Evolutionary conservation across 2,888 invertebrate species (phyloP), one percentile per base, ranked within the genome.

Genomic region (Dryadula phaetusa): DNA sequence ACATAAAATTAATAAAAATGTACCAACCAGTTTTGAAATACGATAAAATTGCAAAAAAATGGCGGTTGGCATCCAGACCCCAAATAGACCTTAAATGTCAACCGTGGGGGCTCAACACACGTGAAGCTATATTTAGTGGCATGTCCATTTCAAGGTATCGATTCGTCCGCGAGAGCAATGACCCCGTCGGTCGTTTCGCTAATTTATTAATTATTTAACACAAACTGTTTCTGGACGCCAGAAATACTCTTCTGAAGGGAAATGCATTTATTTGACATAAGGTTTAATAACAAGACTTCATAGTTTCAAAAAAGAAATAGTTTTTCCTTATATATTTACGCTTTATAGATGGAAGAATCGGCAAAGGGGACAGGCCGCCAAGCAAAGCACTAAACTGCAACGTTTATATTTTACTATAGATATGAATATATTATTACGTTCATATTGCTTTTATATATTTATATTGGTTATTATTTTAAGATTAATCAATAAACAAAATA

Each of bases 61-160:
- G 34, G 40, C 40, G 12, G 44, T 42, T 44, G 34, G 46, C 63
- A 14, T 56, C 53, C 64, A 64, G 63, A 53, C 56, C 42, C 67
- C 70, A 64, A 64, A 69, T 69, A 64, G 62, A 69, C 66, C 62
- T 70, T 66, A 71, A 71, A 67, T 64, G 69, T 68, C 71, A 71
- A 69, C 66, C 58, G 56, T 62, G 64, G 71, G 71, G 71, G 64
- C 61, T 64, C 69, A 70, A 62, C 69, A 78, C 76, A 78, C 75
- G 73, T 76, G 78, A 66, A 70, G 77, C 80, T 88, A 87, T 86
- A 87, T 87, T 85, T 86, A 88, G 87, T 86, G 85, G 82, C 76
- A 83, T 88, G 88, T 87, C 89, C 89, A 90, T 90, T 90, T 85
- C 85, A 87, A 88, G 89, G 84, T 91, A 92, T 92, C 88, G 92